A percentile compares a stretch with the other conserved stretches of the same genome.
These are phyloP conservation scores for Enteromius treurensis DNA, from an alignment of 2,797 vertebrate species.

Conservation along the genomic window DNA sequence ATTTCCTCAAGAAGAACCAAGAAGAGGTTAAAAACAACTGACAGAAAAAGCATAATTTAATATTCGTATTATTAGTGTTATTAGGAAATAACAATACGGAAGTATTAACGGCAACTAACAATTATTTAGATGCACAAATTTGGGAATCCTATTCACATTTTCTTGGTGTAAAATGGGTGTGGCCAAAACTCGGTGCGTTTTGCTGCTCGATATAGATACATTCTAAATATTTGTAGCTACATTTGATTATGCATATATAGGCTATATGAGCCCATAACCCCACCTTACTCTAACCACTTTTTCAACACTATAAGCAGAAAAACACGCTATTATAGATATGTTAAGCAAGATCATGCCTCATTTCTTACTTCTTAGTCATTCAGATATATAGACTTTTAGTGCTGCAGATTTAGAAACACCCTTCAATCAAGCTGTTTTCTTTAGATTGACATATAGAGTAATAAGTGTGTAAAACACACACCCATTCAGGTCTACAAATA, in stretches of 20 bases:
- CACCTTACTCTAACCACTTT: neutral
- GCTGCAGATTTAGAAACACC: constrained; percentile 32
- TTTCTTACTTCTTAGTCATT: neutral
- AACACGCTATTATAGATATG: neutral
- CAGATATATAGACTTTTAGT: neutral
- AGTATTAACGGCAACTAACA: neutral
- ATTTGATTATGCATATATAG: neutral
- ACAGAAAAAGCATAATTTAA: neutral
- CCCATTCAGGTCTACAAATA: constrained; percentile 16
- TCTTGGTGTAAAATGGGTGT: no score
- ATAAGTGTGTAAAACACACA: constrained; percentile 13
- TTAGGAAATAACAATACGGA: neutral
- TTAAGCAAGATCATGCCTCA: neutral
- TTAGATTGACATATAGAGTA: constrained; percentile 30
- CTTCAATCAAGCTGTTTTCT: constrained; percentile 16
- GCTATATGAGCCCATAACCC: neutral
- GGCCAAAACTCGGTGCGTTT: no score
- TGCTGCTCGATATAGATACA: neutral
- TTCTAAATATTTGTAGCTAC: neutral
- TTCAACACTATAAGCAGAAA: no score
- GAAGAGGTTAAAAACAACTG: constrained; percentile 73
- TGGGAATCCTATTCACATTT: neutral
- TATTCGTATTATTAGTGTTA: neutral
- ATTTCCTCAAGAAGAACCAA: constrained; percentile 82
- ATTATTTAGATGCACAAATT: neutral